Evolutionary conservation across 1,140 invertebrate species (phyloP).

Genomic region (Potamilus streckersoni): DNA sequence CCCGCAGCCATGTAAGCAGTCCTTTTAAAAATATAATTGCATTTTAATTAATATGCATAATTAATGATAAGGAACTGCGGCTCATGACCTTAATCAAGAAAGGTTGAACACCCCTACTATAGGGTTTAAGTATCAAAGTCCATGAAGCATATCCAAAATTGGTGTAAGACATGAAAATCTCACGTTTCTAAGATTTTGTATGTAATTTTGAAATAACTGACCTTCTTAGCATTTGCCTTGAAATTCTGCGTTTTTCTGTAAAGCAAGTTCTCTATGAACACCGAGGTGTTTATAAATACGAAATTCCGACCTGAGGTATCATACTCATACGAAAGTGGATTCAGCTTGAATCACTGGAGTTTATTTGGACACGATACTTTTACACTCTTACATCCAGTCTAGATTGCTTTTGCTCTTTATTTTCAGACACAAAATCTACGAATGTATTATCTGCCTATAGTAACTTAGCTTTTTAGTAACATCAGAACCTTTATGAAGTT

Average conservation of each 20-base stretch:
- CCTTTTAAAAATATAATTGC: no score
- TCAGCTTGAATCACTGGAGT: conserved; percentile 7
- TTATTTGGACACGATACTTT: conserved; percentile 7
- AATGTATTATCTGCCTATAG: conserved; percentile 13
- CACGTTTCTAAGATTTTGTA: conserved; percentile 22
- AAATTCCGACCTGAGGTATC: conserved; percentile 5
- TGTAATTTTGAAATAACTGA: conserved; percentile 16
- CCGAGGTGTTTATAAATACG: conserved; percentile 21
- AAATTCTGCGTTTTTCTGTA: background rate
- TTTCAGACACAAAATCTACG: background rate
- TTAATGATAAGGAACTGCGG: no score
- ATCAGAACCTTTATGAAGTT: conserved; percentile 6
- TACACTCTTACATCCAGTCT: conserved; percentile 8
- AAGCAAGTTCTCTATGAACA: conserved; percentile 18
- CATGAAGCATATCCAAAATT: no score
- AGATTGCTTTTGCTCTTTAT: conserved; percentile 5
- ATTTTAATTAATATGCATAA: no score
- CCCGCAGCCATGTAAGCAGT: no score
- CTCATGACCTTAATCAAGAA: no score
- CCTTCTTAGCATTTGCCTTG: conserved; percentile 9
- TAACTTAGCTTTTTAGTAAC: background rate
- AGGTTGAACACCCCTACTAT: no score
- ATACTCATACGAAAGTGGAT: conserved; percentile 7
- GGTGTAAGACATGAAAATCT: conserved; percentile 17
- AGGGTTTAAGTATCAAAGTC: no score